Conservation (phyloP, 2,888 invertebrate genomes). For the Meteorus colon region DNA sequence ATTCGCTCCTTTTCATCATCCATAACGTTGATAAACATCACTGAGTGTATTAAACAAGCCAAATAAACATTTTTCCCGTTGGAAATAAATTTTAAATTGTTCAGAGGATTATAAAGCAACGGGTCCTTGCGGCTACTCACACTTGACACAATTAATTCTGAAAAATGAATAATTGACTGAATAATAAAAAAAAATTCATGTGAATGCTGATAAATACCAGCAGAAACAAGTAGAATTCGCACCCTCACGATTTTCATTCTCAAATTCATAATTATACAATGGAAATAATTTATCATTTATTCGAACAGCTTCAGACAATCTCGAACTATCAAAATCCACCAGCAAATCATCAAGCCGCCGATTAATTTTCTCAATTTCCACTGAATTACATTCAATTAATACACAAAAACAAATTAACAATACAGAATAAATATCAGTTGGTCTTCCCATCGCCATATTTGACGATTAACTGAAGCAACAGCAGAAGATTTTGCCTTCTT, state of each 20-base stretch:
- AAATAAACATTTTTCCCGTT: conserved; percentile 51
- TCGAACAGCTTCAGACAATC: conserved; percentile 43
- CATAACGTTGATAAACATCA: conserved; percentile 52
- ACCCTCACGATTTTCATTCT: conserved; percentile 73
- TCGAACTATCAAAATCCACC: conserved; percentile 29
- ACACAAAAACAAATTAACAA: conserved; percentile 35
- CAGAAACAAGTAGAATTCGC: conserved; percentile 23
- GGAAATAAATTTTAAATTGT: conserved; percentile 56
- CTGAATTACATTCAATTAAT: conserved; percentile 34
- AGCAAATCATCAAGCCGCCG: conserved; percentile 45
- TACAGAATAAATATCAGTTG: conserved; percentile 35
- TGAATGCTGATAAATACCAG: neutral
- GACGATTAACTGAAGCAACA: conserved; percentile 7
- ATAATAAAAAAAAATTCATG: neutral
- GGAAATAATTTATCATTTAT: conserved; percentile 61
- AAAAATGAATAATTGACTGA: conserved; percentile 36
- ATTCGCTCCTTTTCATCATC: conserved; percentile 36
- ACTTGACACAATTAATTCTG: conserved; percentile 57
- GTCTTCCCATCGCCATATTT: conserved; percentile 18
- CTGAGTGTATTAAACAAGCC: conserved; percentile 43
- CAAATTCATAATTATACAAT: conserved; percentile 67
- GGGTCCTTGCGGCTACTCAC: conserved; percentile 49
- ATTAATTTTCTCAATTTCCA: conserved; percentile 40
- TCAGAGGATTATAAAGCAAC: conserved; percentile 41
- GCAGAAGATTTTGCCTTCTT: neutral